These are phyloP conservation scores for Apolygus lucorum DNA, from an alignment of 1,140 invertebrate species.

Conservation along the genomic window DNA sequence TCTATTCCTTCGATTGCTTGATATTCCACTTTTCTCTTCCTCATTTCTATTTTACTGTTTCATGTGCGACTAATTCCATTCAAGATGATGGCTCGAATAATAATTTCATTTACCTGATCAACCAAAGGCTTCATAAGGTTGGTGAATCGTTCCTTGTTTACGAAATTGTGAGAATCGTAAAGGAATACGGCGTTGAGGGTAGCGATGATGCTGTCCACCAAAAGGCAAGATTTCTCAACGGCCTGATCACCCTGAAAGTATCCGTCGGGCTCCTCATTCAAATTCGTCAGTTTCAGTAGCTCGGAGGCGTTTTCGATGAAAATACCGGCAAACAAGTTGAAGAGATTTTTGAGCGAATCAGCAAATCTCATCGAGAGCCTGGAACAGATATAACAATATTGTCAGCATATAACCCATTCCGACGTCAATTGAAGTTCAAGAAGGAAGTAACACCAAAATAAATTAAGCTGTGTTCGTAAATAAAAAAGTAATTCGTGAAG, in stretches of 20 bases:
- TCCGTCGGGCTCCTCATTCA: conserved; percentile 27
- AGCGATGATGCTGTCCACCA: conserved; percentile 25
- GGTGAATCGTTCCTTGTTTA: conserved; percentile 73
- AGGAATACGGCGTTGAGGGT: conserved; percentile 69
- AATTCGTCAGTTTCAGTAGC: conserved; percentile 48
- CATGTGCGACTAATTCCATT: no score
- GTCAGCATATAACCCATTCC: no score
- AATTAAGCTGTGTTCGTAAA: no score
- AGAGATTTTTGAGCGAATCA: conserved; percentile 73
- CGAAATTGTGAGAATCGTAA: conserved; percentile 65
- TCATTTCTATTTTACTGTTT: no score
- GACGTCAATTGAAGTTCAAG: no score
- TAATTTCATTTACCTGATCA: conserved; percentile 53
- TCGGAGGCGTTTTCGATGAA: conserved; percentile 70
- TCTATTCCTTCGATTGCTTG: no score
- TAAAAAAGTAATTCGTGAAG: no score
- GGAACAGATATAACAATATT: conserved; percentile 36
- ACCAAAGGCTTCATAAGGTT: conserved; percentile 74
- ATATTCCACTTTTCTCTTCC: no score
- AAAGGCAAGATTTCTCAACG: conserved; percentile 33
- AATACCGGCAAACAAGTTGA: conserved; percentile 78
- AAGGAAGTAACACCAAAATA: no score
- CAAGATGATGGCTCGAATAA: no score
- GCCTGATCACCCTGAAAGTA: conserved; percentile 21
- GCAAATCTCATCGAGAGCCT: conserved; percentile 67